Percentiles rank a stretch among this genome's conserved stretches.
phyloP scores from a whole-genome alignment of 2,113 vertebrate species.

The Ariopsis seemanni region DNA sequence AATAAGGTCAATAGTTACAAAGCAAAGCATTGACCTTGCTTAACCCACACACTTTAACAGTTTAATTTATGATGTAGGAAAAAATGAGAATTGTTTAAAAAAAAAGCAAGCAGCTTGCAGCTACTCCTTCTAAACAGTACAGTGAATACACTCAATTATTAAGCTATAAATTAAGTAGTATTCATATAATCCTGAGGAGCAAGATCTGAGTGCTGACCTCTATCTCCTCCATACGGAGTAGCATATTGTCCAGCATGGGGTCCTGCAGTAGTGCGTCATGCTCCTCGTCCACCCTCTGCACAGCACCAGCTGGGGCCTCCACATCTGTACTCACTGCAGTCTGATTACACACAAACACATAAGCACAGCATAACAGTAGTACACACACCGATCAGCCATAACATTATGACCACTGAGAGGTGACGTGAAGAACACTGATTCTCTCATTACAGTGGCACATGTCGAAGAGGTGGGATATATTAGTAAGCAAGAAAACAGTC shows the following conservation, averaged over 20 bases:
- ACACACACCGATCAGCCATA: too few species aligned
- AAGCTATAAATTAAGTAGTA: not conserved
- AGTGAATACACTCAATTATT: constrained; percentile 1
- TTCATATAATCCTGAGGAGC: not conserved
- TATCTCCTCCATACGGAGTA: constrained; percentile 93
- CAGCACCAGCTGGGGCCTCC: constrained; percentile 65
- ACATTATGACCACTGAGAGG: too few species aligned
- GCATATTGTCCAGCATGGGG: constrained; percentile 81
- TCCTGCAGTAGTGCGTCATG: constrained; percentile 52
- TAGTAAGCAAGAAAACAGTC: too few species aligned
- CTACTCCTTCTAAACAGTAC: not conserved
- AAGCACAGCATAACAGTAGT: too few species aligned
- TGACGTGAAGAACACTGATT: too few species aligned
- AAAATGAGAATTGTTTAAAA: not conserved
- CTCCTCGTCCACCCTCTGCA: constrained; percentile 60
- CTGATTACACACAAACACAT: not conserved
- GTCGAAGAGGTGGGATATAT: too few species aligned
- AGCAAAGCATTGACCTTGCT: not conserved
- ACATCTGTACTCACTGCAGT: not conserved
- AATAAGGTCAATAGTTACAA: not conserved
- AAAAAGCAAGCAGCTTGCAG: not conserved
- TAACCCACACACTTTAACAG: not conserved
- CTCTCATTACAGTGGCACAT: too few species aligned
- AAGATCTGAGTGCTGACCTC: constrained; percentile 76
- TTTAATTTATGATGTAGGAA: not conserved